phyloP scores from a whole-genome alignment of 92 coral and sea anemone species.

The Hydrozoanthus gracilis region DNA sequence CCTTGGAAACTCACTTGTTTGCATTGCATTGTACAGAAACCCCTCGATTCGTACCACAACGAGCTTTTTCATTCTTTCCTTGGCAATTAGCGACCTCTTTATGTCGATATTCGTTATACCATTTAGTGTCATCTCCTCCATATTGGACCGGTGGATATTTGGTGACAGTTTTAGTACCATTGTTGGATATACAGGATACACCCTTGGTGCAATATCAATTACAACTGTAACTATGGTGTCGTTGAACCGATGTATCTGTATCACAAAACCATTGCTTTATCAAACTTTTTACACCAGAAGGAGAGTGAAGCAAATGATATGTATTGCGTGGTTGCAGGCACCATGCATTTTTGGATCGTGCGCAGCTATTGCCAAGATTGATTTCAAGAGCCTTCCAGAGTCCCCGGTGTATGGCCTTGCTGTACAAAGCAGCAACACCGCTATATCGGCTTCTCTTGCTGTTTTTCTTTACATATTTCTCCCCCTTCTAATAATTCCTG shows the following conservation, averaged over 20 bases:
- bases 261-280: neutral
- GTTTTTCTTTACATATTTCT: too few species aligned
- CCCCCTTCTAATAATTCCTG: neutral
- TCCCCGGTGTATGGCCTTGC: neutral
- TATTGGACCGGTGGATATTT: neutral
- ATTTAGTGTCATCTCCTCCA: neutral
- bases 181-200: neutral
- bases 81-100: neutral
- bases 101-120: neutral
- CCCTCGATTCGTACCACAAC: neutral
- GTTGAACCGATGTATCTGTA: neutral
- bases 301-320: neutral
- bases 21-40: neutral
- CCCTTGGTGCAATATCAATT: neutral
- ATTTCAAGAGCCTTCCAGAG: neutral
- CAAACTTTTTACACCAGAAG: neutral
- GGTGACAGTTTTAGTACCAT: neutral
- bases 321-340: neutral
- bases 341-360: neutral
- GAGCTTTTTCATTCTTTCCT: neutral
- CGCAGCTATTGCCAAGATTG: neutral
- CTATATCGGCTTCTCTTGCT: neutral
- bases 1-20: neutral
- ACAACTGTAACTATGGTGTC: neutral
- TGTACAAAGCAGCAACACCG: neutral